Conservation (phyloP, 2,113 vertebrate genomes). For the Chaetodon auriga region DNA sequence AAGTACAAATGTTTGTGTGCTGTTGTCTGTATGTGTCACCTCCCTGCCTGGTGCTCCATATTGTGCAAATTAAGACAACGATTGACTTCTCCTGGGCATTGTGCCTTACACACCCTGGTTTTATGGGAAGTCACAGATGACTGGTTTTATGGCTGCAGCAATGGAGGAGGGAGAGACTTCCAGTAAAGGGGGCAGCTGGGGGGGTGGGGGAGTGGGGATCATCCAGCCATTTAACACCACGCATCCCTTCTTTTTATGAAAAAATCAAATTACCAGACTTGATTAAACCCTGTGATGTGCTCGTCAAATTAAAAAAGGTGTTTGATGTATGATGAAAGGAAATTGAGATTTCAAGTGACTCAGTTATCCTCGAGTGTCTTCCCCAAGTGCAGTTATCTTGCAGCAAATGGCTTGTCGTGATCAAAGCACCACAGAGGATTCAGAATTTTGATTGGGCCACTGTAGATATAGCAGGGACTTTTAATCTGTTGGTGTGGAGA, state of each 20-base stretch:
- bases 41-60: constrained; percentile 2
- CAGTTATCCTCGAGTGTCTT: constrained; percentile 61
- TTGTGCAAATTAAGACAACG: constrained; percentile 45
- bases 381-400: constrained; percentile 46
- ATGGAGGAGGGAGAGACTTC: constrained; percentile 8
- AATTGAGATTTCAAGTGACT: constrained; percentile 68
- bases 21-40: not conserved
- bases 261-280: constrained; percentile 66
- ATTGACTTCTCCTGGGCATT: constrained; percentile 38
- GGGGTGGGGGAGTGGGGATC: not conserved
- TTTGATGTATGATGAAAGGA: constrained; percentile 75
- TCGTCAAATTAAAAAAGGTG: constrained; percentile 46
- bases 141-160: constrained; percentile 48
- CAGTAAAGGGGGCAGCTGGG: not conserved
- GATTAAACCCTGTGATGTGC: constrained; percentile 61
- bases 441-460: constrained; percentile 30
- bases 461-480: not conserved
- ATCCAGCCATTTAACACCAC: constrained; percentile 55
- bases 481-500: constrained; percentile 6
- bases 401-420: constrained; percentile 29
- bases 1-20: not conserved
- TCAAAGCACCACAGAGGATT: constrained; percentile 46
- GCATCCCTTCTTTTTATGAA: constrained; percentile 52
- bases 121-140: constrained; percentile 63
- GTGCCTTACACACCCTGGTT: constrained; percentile 32